Evolutionary conservation across 1,140 invertebrate species (phyloP).

Genomic region (Leucophenga varia): DNA sequence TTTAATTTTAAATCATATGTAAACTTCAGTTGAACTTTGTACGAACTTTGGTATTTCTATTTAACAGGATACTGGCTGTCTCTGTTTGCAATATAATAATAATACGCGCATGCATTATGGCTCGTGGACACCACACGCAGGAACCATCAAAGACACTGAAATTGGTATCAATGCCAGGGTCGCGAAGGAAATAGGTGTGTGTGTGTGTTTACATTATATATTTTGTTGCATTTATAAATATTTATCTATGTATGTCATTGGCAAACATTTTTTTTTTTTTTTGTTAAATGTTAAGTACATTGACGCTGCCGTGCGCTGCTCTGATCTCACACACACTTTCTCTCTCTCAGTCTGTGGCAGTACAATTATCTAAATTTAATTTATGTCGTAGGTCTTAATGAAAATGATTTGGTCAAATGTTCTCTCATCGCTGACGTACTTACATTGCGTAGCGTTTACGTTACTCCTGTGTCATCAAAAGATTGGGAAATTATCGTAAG

Average conservation of each 20-base stretch:
- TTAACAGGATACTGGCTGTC: constrained; percentile 50
- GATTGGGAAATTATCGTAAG: constrained; percentile 57
- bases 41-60: no score
- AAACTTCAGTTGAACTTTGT: constrained; percentile 13
- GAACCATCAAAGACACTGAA: constrained; percentile 51
- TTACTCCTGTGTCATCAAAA: constrained; percentile 51
- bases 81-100: constrained; percentile 37
- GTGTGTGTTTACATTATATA: constrained; percentile 42
- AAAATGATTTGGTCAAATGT: constrained; percentile 53
- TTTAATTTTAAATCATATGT: constrained; percentile 4
- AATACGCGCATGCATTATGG: constrained; percentile 41
- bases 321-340: no score
- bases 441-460: constrained; percentile 42
- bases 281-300: no score
- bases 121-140: constrained; percentile 46
- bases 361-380: constrained; percentile 4
- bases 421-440: constrained; percentile 49
- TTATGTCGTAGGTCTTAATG: constrained; percentile 41
- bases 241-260: constrained; percentile 3
- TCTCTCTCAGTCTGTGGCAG: no score
- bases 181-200: constrained; percentile 53
- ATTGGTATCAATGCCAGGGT: constrained; percentile 57
- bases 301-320: no score
- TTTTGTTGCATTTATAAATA: constrained; percentile 29
- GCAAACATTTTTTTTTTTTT: constrained; percentile 11